A percentile compares a stretch with the other conserved stretches of the same genome.
phyloP scores from a whole-genome alignment of 2,113 vertebrate genomes.

The Melanerpes aurifrons region DNA sequence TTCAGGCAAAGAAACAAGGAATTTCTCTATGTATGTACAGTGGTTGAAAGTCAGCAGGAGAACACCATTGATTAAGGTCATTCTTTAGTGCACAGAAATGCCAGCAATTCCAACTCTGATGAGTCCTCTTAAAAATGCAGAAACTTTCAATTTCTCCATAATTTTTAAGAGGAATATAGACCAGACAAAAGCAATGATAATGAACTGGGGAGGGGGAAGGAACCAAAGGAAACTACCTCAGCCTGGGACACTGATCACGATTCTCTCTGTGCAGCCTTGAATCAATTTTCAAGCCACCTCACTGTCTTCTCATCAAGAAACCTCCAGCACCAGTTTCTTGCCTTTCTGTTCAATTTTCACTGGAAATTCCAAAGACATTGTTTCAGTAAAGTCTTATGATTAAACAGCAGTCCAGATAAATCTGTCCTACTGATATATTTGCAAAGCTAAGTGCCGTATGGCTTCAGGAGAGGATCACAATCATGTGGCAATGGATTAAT shows the following conservation, averaged over 20 bases:
- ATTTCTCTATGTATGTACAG: not conserved
- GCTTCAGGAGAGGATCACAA: not conserved
- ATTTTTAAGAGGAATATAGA: not conserved
- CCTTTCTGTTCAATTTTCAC: not conserved
- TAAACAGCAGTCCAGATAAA: not conserved
- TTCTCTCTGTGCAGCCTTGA: not conserved
- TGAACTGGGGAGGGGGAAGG: not conserved
- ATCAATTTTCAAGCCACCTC: not conserved
- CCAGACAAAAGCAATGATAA: not conserved
- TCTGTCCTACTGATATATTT: not conserved
- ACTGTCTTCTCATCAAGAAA: not conserved
- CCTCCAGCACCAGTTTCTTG: not conserved
- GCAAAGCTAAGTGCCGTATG: not conserved
- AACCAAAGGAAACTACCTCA: not conserved
- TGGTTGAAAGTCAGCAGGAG: not conserved
- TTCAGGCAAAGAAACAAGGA: slow-evolving; percentile 16
- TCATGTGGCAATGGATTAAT: not conserved
- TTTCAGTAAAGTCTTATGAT: not conserved
- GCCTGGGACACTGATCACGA: too few relatives aligned
- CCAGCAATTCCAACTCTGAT: not conserved
- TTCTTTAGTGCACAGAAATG: not conserved
- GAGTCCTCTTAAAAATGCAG: not conserved
- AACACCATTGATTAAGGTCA: not conserved
- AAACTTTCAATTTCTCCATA: not conserved
- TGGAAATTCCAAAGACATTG: not conserved